Evolutionary conservation across 2,888 invertebrate genomes (phyloP).

Genomic region (Amorpha juglandis): DNA sequence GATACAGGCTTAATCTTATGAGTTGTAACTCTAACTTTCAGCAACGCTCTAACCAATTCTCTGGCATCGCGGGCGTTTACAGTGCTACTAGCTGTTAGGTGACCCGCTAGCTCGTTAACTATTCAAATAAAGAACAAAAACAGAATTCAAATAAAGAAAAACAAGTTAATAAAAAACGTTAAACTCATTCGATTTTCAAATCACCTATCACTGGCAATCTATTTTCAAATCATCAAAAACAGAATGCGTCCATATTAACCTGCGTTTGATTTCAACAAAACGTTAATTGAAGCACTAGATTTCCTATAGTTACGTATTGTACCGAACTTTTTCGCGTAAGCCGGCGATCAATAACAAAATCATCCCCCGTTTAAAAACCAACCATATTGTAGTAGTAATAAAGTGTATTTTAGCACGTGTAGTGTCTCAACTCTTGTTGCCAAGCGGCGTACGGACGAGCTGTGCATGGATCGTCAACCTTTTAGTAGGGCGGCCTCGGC

Average conservation of each 20-base stretch:
- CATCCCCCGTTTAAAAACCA: conserved; percentile 31
- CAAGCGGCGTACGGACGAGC: conserved; percentile 65
- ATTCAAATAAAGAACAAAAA: neutral
- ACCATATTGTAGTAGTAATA: conserved; percentile 20
- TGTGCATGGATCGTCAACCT: conserved; percentile 71
- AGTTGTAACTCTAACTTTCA: too few species aligned
- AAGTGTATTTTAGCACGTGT: conserved; percentile 41
- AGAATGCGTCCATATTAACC: neutral
- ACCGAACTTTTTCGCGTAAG: conserved; percentile 79
- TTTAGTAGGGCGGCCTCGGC: conserved; percentile 69
- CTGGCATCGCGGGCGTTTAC: too few species aligned
- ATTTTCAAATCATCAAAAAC: neutral
- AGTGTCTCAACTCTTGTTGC: conserved; percentile 68
- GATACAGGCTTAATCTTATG: too few species aligned
- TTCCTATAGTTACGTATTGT: conserved; percentile 43
- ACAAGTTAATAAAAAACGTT: neutral
- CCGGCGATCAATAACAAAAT: conserved; percentile 77
- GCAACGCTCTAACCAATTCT: too few species aligned
- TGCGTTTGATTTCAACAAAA: conserved; percentile 6
- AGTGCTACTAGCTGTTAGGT: too few species aligned
- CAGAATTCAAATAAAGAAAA: too few species aligned
- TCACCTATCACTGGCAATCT: neutral
- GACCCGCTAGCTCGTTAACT: neutral
- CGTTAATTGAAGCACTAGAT: conserved; percentile 23
- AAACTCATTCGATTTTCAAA: conserved; percentile 1